Base-by-base conservation (phyloP, 2,797 vertebrate species). In the Ptychadena robeensis region DNA sequence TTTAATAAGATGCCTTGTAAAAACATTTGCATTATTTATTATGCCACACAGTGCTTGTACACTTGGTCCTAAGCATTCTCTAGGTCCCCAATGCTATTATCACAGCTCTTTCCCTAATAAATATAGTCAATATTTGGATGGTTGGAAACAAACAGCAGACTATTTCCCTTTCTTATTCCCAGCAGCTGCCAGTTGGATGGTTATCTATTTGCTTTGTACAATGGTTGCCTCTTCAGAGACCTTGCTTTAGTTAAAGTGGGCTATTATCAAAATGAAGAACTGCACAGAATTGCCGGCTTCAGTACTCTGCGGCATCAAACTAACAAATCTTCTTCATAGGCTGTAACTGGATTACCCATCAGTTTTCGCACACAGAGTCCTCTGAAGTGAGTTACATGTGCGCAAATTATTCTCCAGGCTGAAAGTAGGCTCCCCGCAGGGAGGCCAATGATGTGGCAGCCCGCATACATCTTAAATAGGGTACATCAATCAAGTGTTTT, bases 91-190 rank as follows among this genome's bases (percentile, higher is more conserved):
- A n/a, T 34, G 78, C 84, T 80, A 9, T 86, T 87, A 77, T 3
- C 83, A 85, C 3, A 8, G 37, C 9, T 31, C 73, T 77, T 65
- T 32, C 37, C 81, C 79, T n/a, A 84, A 82, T 40, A 82, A 74
- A 75, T 80, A 81, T 57, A 27, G 86, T 82, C 88, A 86, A 11
- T 85, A 59, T 89, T 89, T 88, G 86, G 85, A 85, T 61, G 84
- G 81, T 2, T 27, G 22, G 14, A 4, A 44, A 85, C 32, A 78
- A 1, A 0, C 48, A 80, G 75, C 74, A 82, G 70, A 66, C 78
- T 40, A 32, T 79, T 38, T 73, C 66, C 37, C n/a, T 27, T 38
- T 68, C 73, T 59, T 0, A 22, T 59, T 73, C 70, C 27, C 44
- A 2, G 5, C 9, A 2, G 2, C 75, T 2, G 59, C 1, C 0